phyloP scores from a whole-genome alignment of 2,113 vertebrate species.

The Larimichthys polyactis region DNA sequence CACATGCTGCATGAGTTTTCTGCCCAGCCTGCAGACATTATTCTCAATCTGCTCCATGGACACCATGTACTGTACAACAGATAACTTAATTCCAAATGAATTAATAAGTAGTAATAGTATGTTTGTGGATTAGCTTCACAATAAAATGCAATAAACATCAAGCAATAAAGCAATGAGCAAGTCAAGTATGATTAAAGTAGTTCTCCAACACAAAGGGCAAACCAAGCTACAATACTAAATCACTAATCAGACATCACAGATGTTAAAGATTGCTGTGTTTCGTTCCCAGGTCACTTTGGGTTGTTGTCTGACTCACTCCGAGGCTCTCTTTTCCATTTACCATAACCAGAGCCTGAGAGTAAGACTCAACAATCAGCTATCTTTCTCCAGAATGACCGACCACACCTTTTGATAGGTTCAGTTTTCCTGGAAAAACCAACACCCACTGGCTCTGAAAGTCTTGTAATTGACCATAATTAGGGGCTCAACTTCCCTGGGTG shows the following conservation, averaged over 20 bases:
- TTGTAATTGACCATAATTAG: conserved; percentile 1
- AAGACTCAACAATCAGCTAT: too few relatives aligned
- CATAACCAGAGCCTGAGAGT: too few relatives aligned
- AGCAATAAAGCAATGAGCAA: too few relatives aligned
- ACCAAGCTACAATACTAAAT: background rate
- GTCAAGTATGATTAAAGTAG: too few relatives aligned
- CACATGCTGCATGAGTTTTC: conserved; percentile 1
- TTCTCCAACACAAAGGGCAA: background rate
- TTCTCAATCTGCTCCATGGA: conserved; percentile 15
- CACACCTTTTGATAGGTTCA: background rate
- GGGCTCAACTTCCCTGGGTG: background rate
- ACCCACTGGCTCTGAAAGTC: background rate
- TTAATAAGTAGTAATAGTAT: background rate
- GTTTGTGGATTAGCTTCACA: background rate
- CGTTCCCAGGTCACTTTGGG: too few relatives aligned
- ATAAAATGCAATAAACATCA: too few relatives aligned
- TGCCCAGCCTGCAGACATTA: background rate
- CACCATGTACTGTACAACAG: conserved; percentile 5
- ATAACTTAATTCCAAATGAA: background rate
- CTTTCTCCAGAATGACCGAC: too few relatives aligned
- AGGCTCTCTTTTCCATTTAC: too few relatives aligned
- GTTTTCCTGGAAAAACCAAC: background rate
- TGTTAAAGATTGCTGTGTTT: background rate
- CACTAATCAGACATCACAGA: background rate
- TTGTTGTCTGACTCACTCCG: too few relatives aligned